These are phyloP conservation scores for Dryobota labecula DNA, from an alignment of 2,888 invertebrate species.

Conservation along the genomic window DNA sequence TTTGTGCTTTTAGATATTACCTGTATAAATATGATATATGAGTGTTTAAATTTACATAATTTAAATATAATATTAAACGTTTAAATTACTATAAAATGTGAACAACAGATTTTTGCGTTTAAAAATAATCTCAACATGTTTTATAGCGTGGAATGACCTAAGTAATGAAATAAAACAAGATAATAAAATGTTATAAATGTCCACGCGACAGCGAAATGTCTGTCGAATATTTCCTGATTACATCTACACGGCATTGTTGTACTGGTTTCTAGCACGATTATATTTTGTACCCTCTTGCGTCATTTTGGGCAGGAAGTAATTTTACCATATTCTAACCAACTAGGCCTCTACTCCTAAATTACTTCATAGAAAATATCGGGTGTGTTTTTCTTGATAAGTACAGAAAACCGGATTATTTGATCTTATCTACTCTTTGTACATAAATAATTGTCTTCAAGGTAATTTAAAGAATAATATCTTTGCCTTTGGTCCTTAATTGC, in stretches of 20 bases:
- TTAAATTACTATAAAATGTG: constrained; percentile 14
- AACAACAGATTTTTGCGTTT: constrained; percentile 38
- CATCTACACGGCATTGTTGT: constrained; percentile 80
- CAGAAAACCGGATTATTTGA: constrained; percentile 3
- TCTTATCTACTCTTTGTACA: background rate
- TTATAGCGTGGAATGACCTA: constrained; percentile 69
- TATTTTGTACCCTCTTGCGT: constrained; percentile 56
- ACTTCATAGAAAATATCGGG: constrained; percentile 32
- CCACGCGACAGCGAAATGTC: constrained; percentile 77
- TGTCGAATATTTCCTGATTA: constrained; percentile 77
- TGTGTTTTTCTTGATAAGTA: constrained; percentile 3
- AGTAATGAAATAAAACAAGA: constrained; percentile 75
- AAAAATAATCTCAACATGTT: constrained; percentile 57
- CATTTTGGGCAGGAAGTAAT: constrained; percentile 63
- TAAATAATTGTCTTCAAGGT: background rate
- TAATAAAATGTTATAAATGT: constrained; percentile 78
- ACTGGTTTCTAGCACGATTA: constrained; percentile 78
- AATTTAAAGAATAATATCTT: background rate
- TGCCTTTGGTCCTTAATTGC: background rate
- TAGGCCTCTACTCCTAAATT: constrained; percentile 24
- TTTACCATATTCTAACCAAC: constrained; percentile 38
- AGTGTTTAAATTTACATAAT: constrained; percentile 44
- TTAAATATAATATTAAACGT: background rate
- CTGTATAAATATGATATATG: constrained; percentile 59
- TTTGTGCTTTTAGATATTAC: constrained; percentile 69